Base-by-base conservation (phyloP, 2,113 vertebrate genomes). In the Hemibagrus wyckioides region DNA sequence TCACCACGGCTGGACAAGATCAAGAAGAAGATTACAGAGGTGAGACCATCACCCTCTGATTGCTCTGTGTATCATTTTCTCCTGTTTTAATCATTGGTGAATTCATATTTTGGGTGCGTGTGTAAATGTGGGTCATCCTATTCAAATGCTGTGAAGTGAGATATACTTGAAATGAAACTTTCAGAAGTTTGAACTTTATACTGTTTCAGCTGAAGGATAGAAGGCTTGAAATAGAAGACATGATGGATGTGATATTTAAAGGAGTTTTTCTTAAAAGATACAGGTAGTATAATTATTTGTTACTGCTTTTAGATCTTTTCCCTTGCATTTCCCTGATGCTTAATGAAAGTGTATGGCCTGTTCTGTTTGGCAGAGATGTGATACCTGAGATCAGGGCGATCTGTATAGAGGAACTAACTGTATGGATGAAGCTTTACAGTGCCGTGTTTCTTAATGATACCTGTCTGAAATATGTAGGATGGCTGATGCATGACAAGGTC, bases 401-500 rank as follows among this genome's bases (percentile, higher is more conserved):
- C 89, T 98, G 97, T 82, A 93, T 97, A 91, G 96, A 98, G 92
- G 97, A 98, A 94, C 92, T 98, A 92, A 94, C 93, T 56, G 88
- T 91, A 85, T 98, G 97, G 96, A 97, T 98, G 94, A 97, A 94
- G 92, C 94, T 94, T 81, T 96, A 96, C 91, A 96, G 95, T 83
- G 92, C 94, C 83, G 90, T 67, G 7, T 98, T 97, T 88, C 94
- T 98, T 91, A 97, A 94, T 69, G 97, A 98, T 79, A 96, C 94
- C 93, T 97, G 96, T 92, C 95, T 98, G 90, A 98, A 98, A 91
- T 98, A 97, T 88, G 63, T 97, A 87, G 97, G 97, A 71, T 98
- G 97, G 97, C 97, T 97, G 97, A 94, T 98, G 86, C 90, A 97
- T 10, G 97, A 98, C 93, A 98, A 98, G 96, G 97, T 96, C 85